These are phyloP conservation scores for Macrosoma leucophasiata DNA, from an alignment of 2,888 invertebrate genomes.

Conservation along the genomic window DNA sequence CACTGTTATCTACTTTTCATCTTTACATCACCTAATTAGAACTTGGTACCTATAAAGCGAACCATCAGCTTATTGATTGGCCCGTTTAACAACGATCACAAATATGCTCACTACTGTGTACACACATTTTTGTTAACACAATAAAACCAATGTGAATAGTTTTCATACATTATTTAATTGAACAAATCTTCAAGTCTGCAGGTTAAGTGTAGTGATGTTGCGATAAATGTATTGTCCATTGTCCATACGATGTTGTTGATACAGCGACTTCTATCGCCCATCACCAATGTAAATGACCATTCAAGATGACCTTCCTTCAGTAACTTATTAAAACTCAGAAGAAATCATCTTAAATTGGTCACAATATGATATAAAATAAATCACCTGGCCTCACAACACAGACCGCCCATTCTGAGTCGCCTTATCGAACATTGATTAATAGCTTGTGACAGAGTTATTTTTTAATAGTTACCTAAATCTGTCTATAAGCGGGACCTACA, in stretches of 20 bases:
- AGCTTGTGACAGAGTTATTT: conserved; percentile 57
- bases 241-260: conserved; percentile 47
- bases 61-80: too few relatives aligned
- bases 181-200: too few relatives aligned
- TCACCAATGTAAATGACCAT: conserved; percentile 45
- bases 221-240: conserved; percentile 50
- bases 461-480: conserved; percentile 53
- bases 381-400: conserved; percentile 50
- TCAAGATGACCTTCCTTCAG: conserved; percentile 24
- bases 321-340: neutral
- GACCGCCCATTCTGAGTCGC: conserved; percentile 61
- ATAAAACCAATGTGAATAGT: too few relatives aligned
- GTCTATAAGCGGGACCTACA: conserved; percentile 39
- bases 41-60: too few relatives aligned
- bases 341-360: conserved; percentile 21
- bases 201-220: too few relatives aligned
- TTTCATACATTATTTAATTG: too few relatives aligned
- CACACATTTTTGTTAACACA: too few relatives aligned
- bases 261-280: conserved; percentile 42
- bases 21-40: too few relatives aligned
- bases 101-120: too few relatives aligned
- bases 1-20: too few relatives aligned
- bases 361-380: conserved; percentile 49
- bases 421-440: conserved; percentile 70
- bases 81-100: too few relatives aligned